These are phyloP conservation scores for Sipha maydis DNA, from an alignment of 2,888 invertebrate genomes.

Conservation along the genomic window DNA sequence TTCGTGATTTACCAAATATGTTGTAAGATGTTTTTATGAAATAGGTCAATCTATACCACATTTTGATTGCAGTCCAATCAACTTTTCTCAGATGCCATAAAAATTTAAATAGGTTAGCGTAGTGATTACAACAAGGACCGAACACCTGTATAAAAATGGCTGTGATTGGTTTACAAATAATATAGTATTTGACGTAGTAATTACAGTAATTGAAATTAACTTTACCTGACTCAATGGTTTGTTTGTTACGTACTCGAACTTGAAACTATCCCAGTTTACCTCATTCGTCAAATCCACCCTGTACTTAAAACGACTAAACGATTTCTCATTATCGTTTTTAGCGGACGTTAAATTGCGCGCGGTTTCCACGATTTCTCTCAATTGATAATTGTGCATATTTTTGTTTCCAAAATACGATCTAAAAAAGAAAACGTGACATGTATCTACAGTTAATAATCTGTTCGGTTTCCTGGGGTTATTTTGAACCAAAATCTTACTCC, in stretches of 20 bases:
- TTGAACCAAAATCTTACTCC: constrained; percentile 1
- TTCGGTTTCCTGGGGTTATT: neutral
- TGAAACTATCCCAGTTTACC: constrained; percentile 35
- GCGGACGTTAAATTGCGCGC: constrained; percentile 25
- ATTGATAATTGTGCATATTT: constrained; percentile 15
- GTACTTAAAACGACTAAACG: constrained; percentile 11
- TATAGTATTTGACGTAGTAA: neutral
- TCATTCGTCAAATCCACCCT: neutral
- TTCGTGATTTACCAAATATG: neutral
- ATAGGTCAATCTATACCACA: neutral
- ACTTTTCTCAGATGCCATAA: constrained; percentile 28
- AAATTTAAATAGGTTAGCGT: constrained; percentile 13
- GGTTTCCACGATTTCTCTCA: constrained; percentile 16
- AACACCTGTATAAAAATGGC: neutral
- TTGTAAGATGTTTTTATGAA: neutral
- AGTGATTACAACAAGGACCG: neutral
- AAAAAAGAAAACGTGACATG: neutral
- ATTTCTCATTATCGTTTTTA: neutral
- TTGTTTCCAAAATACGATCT: constrained; percentile 29
- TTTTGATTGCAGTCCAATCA: constrained; percentile 22
- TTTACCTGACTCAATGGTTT: constrained; percentile 27
- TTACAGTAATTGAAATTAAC: neutral
- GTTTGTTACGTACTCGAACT: constrained; percentile 27
- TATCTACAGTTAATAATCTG: neutral
- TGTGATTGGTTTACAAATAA: neutral